A percentile compares a stretch with the other conserved stretches of the same genome.
Conservation (phyloP, 2,113 vertebrate genomes). For the Corvus hawaiiensis region DNA sequence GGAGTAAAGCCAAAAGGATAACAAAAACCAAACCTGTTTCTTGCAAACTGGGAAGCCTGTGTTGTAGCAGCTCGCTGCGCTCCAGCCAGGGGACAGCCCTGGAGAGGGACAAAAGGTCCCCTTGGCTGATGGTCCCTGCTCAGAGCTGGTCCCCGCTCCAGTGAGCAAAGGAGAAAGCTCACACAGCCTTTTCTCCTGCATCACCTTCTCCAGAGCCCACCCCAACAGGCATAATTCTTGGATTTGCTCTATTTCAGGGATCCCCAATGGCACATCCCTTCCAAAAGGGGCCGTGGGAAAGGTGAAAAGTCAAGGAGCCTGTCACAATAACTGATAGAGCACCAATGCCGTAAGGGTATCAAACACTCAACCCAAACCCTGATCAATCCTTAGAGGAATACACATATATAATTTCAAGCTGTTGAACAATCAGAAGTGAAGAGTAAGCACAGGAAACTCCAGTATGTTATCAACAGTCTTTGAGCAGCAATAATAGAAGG, state of each 20-base stretch:
- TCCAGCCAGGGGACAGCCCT: background rate
- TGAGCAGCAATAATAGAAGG: conserved; percentile 9
- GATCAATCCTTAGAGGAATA: background rate
- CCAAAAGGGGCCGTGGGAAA: background rate
- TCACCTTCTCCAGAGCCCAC: background rate
- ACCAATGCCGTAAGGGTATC: background rate
- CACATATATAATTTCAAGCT: background rate
- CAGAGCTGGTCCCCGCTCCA: rapidly evolving
- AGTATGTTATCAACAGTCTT: background rate
- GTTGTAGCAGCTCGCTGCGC: background rate
- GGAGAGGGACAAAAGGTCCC: background rate
- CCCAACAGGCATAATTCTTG: background rate
- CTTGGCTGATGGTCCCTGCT: background rate
- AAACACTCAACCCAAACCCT: background rate
- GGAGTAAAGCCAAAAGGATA: conserved; percentile 45
- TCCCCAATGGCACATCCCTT: background rate
- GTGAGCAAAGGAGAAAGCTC: background rate
- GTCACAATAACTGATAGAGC: background rate
- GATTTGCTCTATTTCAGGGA: background rate
- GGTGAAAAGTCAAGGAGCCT: background rate
- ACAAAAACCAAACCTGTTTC: conserved; percentile 54
- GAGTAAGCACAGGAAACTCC: background rate
- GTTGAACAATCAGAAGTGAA: background rate
- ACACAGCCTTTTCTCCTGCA: background rate
- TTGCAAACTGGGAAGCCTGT: background rate